A percentile compares a stretch with the other conserved stretches of the same genome.
These are phyloP conservation scores for Bufo gargarizans DNA, from an alignment of 2,113 vertebrate genomes.

Conservation along the genomic window DNA sequence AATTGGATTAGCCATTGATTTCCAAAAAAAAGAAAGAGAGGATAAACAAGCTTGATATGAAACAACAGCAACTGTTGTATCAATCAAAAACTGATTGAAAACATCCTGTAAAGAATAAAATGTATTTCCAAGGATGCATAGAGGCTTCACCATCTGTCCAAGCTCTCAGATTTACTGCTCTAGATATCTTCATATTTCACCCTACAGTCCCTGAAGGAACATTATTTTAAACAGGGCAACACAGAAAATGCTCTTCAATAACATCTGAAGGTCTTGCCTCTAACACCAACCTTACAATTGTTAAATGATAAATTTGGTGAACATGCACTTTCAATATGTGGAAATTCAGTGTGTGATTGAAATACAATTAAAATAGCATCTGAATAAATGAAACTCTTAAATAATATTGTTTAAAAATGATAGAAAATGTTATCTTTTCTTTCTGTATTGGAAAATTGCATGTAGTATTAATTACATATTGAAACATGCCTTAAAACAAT, in stretches of 20 bases:
- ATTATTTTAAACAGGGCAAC: constrained; percentile 76
- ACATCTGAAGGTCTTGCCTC: constrained; percentile 81
- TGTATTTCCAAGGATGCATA: constrained; percentile 73
- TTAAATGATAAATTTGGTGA: constrained; percentile 73
- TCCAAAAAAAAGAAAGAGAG: constrained; percentile 30
- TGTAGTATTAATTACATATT: too few relatives aligned
- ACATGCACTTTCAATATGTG: constrained; percentile 68
- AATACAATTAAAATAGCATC: constrained; percentile 46
- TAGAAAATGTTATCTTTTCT: too few relatives aligned
- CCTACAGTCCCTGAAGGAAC: constrained; percentile 75
- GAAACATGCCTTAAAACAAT: too few relatives aligned
- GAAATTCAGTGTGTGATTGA: constrained; percentile 68
- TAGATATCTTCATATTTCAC: constrained; percentile 85
- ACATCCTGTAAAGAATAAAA: constrained; percentile 78
- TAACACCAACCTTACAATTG: constrained; percentile 71
- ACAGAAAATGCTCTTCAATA: constrained; percentile 79
- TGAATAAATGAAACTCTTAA: not conserved
- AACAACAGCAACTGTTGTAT: constrained; percentile 68
- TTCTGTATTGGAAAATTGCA: too few relatives aligned
- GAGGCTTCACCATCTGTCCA: constrained; percentile 81
- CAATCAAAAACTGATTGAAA: constrained; percentile 69
- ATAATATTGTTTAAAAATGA: not conserved
- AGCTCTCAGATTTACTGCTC: constrained; percentile 81
- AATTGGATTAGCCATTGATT: constrained; percentile 64
- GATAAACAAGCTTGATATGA: constrained; percentile 59